Conservation (phyloP, 2,113 vertebrate species). For the Helogale parvula region DNA sequence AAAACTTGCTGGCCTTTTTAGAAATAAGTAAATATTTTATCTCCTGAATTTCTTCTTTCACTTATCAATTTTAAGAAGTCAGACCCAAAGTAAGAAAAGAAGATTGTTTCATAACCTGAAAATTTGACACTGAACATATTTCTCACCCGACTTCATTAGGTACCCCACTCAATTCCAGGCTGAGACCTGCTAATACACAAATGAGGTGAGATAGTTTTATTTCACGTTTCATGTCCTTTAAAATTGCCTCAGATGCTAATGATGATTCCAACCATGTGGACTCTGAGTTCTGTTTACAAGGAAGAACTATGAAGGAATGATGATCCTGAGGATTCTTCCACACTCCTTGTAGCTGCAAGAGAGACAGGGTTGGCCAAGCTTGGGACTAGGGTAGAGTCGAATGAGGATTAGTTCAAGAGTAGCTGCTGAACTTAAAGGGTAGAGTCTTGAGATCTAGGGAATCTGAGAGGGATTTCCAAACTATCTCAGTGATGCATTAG, state of each 20-base stretch:
- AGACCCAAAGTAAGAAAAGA: background rate
- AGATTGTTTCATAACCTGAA: background rate
- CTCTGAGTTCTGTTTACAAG: background rate
- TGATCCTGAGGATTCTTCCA: background rate
- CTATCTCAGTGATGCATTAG: background rate
- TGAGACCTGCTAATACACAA: background rate
- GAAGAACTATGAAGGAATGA: background rate
- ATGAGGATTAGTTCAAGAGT: background rate
- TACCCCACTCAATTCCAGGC: background rate
- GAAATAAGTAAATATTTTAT: background rate
- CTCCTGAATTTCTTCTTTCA: background rate
- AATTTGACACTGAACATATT: background rate
- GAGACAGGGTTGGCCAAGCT: background rate
- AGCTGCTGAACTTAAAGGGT: background rate
- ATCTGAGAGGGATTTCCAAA: background rate
- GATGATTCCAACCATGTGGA: background rate
- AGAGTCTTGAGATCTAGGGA: background rate
- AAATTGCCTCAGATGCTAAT: background rate
- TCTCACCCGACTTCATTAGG: background rate
- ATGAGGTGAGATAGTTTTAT: background rate
- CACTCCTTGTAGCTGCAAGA: background rate
- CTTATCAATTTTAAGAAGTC: slow-evolving; percentile 15
- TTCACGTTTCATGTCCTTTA: background rate
- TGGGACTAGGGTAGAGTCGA: background rate
- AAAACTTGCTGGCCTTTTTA: background rate